Evolutionary conservation across 2,113 vertebrate species (phyloP).

Genomic region (Ornithorhynchus anatinus): DNA sequence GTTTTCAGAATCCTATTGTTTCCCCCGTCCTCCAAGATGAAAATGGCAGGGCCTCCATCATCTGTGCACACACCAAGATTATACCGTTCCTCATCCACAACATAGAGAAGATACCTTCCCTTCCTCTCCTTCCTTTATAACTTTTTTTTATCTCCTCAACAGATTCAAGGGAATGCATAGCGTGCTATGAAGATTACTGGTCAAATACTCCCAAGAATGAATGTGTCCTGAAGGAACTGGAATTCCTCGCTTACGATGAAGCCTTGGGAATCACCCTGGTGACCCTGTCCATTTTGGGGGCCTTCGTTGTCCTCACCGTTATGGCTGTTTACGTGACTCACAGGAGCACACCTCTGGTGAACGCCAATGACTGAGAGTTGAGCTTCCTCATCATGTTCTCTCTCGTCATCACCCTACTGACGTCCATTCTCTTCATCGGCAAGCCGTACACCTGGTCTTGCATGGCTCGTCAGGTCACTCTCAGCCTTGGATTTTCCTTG

Average conservation of each 20-base stretch:
- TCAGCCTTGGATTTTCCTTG: constrained; percentile 80
- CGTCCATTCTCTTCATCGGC: constrained; percentile 81
- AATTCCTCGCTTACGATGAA: constrained; percentile 82
- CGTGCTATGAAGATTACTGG: constrained; percentile 79
- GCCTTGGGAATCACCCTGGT: constrained; percentile 82
- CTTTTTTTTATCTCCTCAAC: constrained; percentile 16
- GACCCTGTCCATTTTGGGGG: constrained; percentile 78
- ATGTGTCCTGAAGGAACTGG: constrained; percentile 80
- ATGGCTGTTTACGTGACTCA: constrained; percentile 68
- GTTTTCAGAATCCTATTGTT: too few species aligned
- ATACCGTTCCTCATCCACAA: too few species aligned
- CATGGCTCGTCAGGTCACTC: constrained; percentile 78
- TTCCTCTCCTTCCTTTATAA: too few species aligned
- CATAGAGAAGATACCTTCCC: too few species aligned
- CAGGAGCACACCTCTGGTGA: constrained; percentile 74
- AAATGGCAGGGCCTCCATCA: too few species aligned
- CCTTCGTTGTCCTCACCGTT: constrained; percentile 68
- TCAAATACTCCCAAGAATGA: constrained; percentile 74
- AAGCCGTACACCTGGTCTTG: constrained; percentile 78
- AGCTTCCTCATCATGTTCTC: constrained; percentile 80
- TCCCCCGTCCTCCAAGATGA: too few species aligned
- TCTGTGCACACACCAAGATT: too few species aligned
- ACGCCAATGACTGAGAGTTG: constrained; percentile 71
- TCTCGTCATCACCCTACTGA: constrained; percentile 76
- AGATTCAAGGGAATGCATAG: constrained; percentile 82